phyloP scores from a whole-genome alignment of 1,140 invertebrate species.

The Lineus longissimus region DNA sequence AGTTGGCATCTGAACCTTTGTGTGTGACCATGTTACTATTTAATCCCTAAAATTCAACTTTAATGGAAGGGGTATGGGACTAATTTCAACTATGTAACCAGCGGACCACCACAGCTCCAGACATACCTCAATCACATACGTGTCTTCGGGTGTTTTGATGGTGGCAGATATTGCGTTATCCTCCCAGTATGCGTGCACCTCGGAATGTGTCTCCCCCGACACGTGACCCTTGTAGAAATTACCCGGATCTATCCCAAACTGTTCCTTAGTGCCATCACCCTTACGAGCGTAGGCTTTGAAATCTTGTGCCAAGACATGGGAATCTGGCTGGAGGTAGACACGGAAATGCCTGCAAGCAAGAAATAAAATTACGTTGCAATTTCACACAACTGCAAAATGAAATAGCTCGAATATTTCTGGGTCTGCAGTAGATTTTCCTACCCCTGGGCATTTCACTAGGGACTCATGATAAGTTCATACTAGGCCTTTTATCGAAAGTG shows the following conservation, averaged over 20 bases:
- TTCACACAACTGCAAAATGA: no score
- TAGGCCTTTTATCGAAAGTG: no score
- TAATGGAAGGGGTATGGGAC: neutral
- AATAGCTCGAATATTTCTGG: no score
- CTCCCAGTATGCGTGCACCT: conserved; percentile 75
- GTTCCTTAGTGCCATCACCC: neutral
- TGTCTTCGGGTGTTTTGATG: conserved; percentile 77
- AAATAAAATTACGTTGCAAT: no score
- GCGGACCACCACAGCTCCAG: neutral
- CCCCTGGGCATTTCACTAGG: no score
- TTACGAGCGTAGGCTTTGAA: conserved; percentile 4
- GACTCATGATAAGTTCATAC: no score
- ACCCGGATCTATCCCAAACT: neutral
- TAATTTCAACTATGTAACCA: neutral
- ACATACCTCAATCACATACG: conserved; percentile 79
- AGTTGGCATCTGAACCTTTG: conserved; percentile 81
- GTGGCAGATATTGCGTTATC: conserved; percentile 83
- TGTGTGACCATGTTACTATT: conserved; percentile 77
- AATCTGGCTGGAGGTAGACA: neutral
- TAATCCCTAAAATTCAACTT: neutral
- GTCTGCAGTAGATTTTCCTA: no score
- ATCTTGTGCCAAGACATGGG: neutral
- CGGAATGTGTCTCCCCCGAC: conserved; percentile 57
- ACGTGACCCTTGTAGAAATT: conserved; percentile 6
- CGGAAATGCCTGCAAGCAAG: no score